Percentiles rank a stretch among this genome's conserved stretches.
Evolutionary conservation across 1,140 invertebrate species (phyloP).

Genomic region (Hyles euphorbiae): DNA sequence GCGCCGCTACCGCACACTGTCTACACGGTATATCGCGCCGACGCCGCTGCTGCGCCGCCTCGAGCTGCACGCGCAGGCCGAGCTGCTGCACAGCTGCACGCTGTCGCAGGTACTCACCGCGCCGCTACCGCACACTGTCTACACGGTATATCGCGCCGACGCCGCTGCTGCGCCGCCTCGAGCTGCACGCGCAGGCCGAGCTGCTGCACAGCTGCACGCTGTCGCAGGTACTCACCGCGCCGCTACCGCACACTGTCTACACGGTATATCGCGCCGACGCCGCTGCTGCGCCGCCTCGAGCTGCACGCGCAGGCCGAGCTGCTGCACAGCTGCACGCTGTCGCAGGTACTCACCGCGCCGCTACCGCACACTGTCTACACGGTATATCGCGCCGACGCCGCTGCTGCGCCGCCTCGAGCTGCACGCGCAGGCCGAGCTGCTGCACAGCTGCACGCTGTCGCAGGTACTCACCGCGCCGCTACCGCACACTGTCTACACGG

Average conservation of each 20-base stretch:
- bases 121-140: no score
- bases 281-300: constrained; percentile 78
- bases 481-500: no score
- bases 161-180: constrained; percentile 77
- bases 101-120: constrained; percentile 80
- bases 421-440: constrained; percentile 83
- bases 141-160: constrained; percentile 70
- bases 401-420: constrained; percentile 79
- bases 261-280: constrained; percentile 71
- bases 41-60: constrained; percentile 77
- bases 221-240: constrained; percentile 78
- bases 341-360: constrained; percentile 77
- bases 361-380: no score
- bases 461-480: constrained; percentile 75
- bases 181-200: constrained; percentile 84
- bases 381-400: constrained; percentile 73
- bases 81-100: constrained; percentile 83
- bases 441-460: constrained; percentile 84
- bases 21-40: constrained; percentile 63
- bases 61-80: constrained; percentile 84
- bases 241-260: no score
- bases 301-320: constrained; percentile 84
- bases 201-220: constrained; percentile 84
- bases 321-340: constrained; percentile 83
- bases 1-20: no score